Conservation (phyloP, 1,140 invertebrate species). For the Danaus melanippus region DNA sequence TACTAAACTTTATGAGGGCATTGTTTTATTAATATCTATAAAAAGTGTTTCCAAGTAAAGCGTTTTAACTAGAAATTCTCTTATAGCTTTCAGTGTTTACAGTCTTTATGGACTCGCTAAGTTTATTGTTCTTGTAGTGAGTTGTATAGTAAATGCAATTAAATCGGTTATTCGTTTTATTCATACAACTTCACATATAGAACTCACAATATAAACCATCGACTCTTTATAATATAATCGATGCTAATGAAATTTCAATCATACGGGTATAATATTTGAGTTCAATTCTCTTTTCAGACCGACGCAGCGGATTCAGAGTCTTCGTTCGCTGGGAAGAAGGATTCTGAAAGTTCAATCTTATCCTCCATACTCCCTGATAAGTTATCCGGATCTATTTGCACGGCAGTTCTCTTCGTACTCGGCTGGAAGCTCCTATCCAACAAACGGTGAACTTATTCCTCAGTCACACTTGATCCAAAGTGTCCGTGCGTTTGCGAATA, state of each 20-base stretch:
- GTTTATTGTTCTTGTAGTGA: slow-evolving; percentile 41
- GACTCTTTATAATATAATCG: no score
- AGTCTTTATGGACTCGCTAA: slow-evolving; percentile 52
- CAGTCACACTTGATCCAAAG: not conserved
- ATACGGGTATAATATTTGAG: slow-evolving; percentile 1
- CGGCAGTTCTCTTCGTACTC: slow-evolving; percentile 61
- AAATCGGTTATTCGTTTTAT: slow-evolving; percentile 10
- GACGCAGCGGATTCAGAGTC: slow-evolving; percentile 35
- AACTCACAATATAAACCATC: no score
- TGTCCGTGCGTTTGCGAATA: no score
- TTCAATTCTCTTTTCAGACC: slow-evolving; percentile 43
- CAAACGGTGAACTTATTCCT: slow-evolving; percentile 52
- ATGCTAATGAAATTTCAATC: no score
- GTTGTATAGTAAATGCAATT: slow-evolving; percentile 15
- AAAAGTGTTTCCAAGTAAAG: slow-evolving; percentile 61
- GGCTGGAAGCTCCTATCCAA: slow-evolving; percentile 65
- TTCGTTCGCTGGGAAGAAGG: slow-evolving; percentile 24
- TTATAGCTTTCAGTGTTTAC: slow-evolving; percentile 50
- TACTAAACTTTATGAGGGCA: slow-evolving; percentile 59
- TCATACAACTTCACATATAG: slow-evolving; percentile 1
- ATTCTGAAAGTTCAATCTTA: slow-evolving; percentile 47
- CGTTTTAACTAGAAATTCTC: slow-evolving; percentile 42
- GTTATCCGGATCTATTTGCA: slow-evolving; percentile 63
- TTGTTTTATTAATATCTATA: slow-evolving; percentile 71
- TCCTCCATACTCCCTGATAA: slow-evolving; percentile 56